phyloP scores from a whole-genome alignment of 1,140 invertebrate species.

The Brachionus paranguensis region DNA sequence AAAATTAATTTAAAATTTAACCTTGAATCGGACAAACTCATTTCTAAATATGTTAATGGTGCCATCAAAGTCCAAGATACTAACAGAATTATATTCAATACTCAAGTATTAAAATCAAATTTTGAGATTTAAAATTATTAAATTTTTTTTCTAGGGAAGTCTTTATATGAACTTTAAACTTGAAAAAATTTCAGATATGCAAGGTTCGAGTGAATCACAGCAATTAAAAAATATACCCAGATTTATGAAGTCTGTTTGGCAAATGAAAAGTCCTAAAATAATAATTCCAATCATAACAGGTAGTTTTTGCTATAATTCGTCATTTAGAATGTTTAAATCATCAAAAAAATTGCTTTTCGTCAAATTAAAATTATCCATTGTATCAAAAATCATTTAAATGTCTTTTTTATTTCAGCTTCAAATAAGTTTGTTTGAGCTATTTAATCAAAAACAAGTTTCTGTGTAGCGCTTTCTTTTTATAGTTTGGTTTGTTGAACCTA shows the following conservation, averaged over 20 bases:
- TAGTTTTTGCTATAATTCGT: neutral
- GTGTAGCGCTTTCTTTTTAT: too few relatives aligned
- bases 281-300: slow-evolving; percentile 39
- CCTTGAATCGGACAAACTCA: neutral
- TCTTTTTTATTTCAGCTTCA: too few relatives aligned
- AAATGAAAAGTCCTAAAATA: slow-evolving; percentile 27
- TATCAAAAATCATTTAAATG: neutral
- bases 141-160: neutral
- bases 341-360: neutral
- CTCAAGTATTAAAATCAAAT: neutral
- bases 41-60: slow-evolving; percentile 16
- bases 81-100: slow-evolving; percentile 17
- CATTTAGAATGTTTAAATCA: too few relatives aligned
- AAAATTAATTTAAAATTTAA: neutral
- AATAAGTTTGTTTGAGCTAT: too few relatives aligned
- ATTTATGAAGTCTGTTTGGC: slow-evolving; percentile 29
- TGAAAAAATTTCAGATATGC: neutral
- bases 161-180: slow-evolving; percentile 12
- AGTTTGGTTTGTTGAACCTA: too few relatives aligned
- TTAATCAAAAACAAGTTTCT: too few relatives aligned
- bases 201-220: neutral
- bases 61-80: slow-evolving; percentile 6
- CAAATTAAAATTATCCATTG: neutral
- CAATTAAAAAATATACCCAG: slow-evolving; percentile 11
- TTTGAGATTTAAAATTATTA: neutral